Evolutionary conservation across 2,113 vertebrate genomes (phyloP).

Genomic region (Pithys albifrons): DNA sequence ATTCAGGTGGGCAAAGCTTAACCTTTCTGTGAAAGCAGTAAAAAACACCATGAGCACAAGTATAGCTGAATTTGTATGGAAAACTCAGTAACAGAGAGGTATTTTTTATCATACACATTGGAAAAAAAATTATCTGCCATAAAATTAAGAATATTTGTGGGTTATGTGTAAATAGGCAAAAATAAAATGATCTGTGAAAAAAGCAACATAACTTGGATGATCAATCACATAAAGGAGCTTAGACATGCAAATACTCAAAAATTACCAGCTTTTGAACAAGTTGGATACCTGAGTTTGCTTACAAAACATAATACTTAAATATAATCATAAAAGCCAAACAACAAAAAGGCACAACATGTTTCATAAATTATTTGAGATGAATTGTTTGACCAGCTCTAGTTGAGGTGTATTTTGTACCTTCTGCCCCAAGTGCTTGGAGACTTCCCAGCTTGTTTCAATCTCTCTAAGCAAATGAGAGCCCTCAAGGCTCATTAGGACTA

Average conservation of each 20-base stretch:
- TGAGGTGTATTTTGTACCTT: not conserved
- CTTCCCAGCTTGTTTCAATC: conserved; percentile 62
- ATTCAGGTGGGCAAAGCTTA: not conserved
- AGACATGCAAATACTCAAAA: not conserved
- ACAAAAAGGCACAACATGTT: not conserved
- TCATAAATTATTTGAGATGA: not conserved
- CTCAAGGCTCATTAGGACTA: conserved; percentile 73
- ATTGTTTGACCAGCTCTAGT: not conserved
- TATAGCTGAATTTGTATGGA: not conserved
- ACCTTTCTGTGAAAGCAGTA: not conserved
- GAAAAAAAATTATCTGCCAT: not conserved
- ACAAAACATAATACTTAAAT: not conserved
- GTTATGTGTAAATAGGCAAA: not conserved
- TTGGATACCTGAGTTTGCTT: not conserved
- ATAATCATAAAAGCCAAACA: not conserved
- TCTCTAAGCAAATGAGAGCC: conserved; percentile 69
- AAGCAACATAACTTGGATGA: not conserved
- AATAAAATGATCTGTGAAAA: not conserved
- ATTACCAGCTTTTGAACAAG: not conserved
- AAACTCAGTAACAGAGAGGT: not conserved
- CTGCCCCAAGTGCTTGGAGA: not conserved
- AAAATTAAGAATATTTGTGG: not conserved
- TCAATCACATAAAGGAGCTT: not conserved
- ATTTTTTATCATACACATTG: not conserved
- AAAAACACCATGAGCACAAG: not conserved